A percentile compares a stretch with the other conserved stretches of the same genome.
Conservation (phyloP, 2,888 invertebrate species). For the Agriotes lineatus region DNA sequence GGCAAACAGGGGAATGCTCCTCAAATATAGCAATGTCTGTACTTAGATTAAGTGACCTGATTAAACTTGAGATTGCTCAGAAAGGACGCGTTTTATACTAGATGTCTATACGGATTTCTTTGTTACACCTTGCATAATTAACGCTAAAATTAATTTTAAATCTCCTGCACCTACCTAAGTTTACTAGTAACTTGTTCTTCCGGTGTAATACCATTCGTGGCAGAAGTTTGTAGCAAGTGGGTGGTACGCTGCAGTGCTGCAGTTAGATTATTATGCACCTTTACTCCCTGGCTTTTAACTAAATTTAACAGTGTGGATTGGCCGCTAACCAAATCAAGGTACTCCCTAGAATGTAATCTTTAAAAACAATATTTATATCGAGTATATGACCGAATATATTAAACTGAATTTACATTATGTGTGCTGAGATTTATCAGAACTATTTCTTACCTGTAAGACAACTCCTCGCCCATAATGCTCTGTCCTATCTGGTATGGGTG, state of each 20-base stretch:
- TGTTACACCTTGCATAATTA: too few species aligned
- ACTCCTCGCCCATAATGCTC: slow-evolving; percentile 83
- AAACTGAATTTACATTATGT: too few species aligned
- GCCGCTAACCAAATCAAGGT: slow-evolving; percentile 86
- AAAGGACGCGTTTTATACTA: too few species aligned
- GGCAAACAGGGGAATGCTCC: too few species aligned
- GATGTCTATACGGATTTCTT: too few species aligned
- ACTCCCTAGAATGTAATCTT: slow-evolving; percentile 76
- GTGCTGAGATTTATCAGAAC: too few species aligned
- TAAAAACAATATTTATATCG: slow-evolving; percentile 24
- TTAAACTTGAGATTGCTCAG: too few species aligned
- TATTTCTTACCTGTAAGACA: slow-evolving; percentile 80
- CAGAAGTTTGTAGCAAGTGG: slow-evolving; percentile 71
- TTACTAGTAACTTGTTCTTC: slow-evolving; percentile 70
- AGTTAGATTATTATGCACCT: slow-evolving; percentile 88
- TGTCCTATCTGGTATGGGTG: slow-evolving; percentile 86
- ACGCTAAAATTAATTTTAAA: too few species aligned
- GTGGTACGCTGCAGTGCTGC: slow-evolving; percentile 88
- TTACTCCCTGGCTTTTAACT: slow-evolving; percentile 89
- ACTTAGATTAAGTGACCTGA: too few species aligned
- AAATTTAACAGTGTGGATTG: slow-evolving; percentile 89
- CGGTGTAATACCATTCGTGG: slow-evolving; percentile 66
- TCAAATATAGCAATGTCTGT: too few species aligned
- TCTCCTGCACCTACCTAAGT: slow-evolving; percentile 71
- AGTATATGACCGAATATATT: too few species aligned